phyloP scores from a whole-genome alignment of 2,888 invertebrate genomes.

The Scaptodrosophila latifasciaeformis region DNA sequence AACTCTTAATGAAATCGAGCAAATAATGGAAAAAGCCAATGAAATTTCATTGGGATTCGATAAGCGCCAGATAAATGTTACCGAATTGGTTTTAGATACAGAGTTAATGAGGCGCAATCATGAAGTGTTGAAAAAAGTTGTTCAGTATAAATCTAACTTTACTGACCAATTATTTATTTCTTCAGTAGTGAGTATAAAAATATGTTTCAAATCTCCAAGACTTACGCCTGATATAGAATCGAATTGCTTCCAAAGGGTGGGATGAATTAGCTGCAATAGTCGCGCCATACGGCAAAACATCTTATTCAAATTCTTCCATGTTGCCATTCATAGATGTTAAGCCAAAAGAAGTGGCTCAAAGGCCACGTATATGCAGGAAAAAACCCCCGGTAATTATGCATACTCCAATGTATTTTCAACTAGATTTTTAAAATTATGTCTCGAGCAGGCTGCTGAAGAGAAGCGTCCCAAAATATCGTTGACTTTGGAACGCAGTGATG shows the following conservation, averaged over 20 bases:
- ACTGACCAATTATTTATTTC: constrained; percentile 65
- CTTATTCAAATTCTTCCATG: constrained; percentile 60
- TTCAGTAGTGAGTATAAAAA: constrained; percentile 60
- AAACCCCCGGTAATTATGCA: constrained; percentile 45
- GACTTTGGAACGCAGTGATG: constrained; percentile 76
- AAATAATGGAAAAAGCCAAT: constrained; percentile 60
- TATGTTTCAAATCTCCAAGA: constrained; percentile 6
- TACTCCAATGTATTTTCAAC: no score
- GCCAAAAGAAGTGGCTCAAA: constrained; percentile 52
- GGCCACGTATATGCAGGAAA: constrained; percentile 70
- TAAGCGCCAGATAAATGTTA: constrained; percentile 69
- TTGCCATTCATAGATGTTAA: constrained; percentile 70
- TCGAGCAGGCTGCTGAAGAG: constrained; percentile 53
- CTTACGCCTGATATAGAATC: constrained; percentile 14
- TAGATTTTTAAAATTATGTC: neutral
- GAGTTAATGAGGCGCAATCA: constrained; percentile 71
- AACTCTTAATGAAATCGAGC: constrained; percentile 49
- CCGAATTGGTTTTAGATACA: constrained; percentile 73
- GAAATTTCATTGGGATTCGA: constrained; percentile 53
- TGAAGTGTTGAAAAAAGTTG: constrained; percentile 67
- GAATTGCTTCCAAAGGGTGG: constrained; percentile 30
- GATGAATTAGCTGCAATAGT: constrained; percentile 48
- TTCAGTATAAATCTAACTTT: constrained; percentile 63
- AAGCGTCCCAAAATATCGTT: constrained; percentile 76
- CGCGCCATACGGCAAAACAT: constrained; percentile 34